Evolutionary conservation across 2,888 invertebrate species (phyloP).

Genomic region (Melinopterus prodromus): DNA sequence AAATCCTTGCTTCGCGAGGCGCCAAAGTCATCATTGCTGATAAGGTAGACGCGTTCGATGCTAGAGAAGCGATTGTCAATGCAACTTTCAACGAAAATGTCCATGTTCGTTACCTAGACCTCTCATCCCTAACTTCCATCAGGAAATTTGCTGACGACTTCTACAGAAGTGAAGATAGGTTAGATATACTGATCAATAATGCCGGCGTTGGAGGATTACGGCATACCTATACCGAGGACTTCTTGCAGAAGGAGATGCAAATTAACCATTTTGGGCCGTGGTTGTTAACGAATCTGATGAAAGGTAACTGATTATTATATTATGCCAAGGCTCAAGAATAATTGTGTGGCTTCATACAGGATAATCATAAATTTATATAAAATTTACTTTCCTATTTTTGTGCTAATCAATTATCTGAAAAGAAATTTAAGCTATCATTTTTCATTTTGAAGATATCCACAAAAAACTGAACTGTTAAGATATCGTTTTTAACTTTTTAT

Average conservation of each 20-base stretch:
- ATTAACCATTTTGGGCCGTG: slow-evolving; percentile 80
- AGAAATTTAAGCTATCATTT: too few relatives aligned
- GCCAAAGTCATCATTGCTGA: slow-evolving; percentile 36
- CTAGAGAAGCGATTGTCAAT: slow-evolving; percentile 60
- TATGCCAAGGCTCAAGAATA: not conserved
- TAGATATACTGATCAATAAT: slow-evolving; percentile 73
- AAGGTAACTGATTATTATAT: slow-evolving; percentile 53
- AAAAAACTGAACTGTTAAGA: too few relatives aligned
- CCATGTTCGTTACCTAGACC: slow-evolving; percentile 61
- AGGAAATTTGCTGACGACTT: slow-evolving; percentile 69
- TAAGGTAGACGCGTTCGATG: slow-evolving; percentile 30
- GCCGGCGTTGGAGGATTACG: slow-evolving; percentile 66
- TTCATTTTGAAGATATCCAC: too few relatives aligned
- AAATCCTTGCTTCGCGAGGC: slow-evolving; percentile 31
- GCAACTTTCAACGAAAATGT: slow-evolving; percentile 55
- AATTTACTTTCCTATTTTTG: too few relatives aligned
- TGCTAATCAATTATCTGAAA: too few relatives aligned
- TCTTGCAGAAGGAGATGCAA: slow-evolving; percentile 70
- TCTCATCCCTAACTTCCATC: slow-evolving; percentile 65
- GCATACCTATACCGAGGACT: slow-evolving; percentile 66
- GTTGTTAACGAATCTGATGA: slow-evolving; percentile 72
- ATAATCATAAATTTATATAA: too few relatives aligned
- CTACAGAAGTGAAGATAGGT: slow-evolving; percentile 61
- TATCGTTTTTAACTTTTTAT: too few relatives aligned
- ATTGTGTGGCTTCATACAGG: too few relatives aligned